A percentile compares a stretch with the other conserved stretches of the same genome.
phyloP scores from a whole-genome alignment of 2,113 vertebrate species.

The Corydoras maculifer region DNA sequence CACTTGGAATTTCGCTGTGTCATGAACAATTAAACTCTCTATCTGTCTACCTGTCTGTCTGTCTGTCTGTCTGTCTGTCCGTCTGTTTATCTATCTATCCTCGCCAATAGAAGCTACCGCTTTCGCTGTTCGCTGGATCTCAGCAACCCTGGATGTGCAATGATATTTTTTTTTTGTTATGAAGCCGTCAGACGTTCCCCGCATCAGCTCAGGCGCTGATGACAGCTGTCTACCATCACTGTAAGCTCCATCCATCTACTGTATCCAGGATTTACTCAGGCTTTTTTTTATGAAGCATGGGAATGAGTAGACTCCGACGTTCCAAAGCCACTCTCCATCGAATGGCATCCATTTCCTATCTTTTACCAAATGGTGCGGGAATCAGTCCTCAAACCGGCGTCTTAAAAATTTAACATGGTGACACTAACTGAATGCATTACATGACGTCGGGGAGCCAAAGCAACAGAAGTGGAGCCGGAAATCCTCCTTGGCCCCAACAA shows the following conservation, averaged over 20 bases:
- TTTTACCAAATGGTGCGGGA: not conserved
- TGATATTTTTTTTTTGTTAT: no score
- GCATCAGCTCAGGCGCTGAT: not conserved
- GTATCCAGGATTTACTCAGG: not conserved
- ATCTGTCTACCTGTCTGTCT: no score
- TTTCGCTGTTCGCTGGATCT: no score
- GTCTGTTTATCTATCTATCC: no score
- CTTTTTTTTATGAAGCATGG: not conserved
- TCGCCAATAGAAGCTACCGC: no score
- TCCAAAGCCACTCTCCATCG: not conserved
- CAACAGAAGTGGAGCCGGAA: not conserved
- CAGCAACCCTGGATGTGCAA: no score
- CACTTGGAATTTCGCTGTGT: no score
- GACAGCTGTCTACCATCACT: not conserved
- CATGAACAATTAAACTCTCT: no score
- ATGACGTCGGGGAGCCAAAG: constrained; percentile 9
- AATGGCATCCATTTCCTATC: not conserved
- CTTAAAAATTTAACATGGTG: constrained; percentile 37
- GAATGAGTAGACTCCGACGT: not conserved
- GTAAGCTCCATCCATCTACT: not conserved
- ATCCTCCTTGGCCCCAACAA: not conserved
- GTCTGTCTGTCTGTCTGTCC: no score
- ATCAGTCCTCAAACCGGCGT: constrained; percentile 24
- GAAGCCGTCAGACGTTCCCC: no score
- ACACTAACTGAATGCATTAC: constrained; percentile 30